These are phyloP conservation scores for Rhynchophorus ferrugineus DNA, from an alignment of 1,140 invertebrate genomes.

Conservation along the genomic window DNA sequence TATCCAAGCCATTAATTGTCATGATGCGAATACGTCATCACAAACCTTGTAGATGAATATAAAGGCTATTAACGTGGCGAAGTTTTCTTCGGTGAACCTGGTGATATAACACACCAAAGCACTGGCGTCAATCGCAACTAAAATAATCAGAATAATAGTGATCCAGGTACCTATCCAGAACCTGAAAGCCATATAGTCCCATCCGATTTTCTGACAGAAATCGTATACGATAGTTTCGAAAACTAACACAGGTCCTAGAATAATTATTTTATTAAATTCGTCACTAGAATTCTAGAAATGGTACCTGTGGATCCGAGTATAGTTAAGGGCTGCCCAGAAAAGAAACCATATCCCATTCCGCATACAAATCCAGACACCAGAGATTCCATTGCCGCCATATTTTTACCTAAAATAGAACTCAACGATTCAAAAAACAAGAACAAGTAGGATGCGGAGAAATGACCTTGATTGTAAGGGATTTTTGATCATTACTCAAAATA, in stretches of 20 bases:
- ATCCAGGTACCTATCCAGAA: conserved; percentile 94
- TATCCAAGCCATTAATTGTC: conserved; percentile 4
- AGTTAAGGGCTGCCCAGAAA: conserved; percentile 95
- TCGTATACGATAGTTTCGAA: conserved; percentile 97
- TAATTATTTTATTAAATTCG: neutral
- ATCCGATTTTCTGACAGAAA: conserved; percentile 79
- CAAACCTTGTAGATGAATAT: conserved; percentile 97
- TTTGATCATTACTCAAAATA: too few species aligned
- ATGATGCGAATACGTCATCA: neutral
- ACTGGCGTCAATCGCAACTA: conserved; percentile 94
- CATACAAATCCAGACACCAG: conserved; percentile 92
- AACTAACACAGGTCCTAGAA: conserved; percentile 79
- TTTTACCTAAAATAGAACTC: conserved; percentile 31
- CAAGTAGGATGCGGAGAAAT: too few species aligned
- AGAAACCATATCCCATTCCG: conserved; percentile 91
- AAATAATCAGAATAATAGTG: conserved; percentile 71
- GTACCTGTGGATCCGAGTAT: conserved; percentile 89
- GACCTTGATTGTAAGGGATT: too few species aligned
- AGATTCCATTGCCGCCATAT: conserved; percentile 98
- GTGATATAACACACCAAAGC: conserved; percentile 99
- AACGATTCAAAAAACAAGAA: neutral
- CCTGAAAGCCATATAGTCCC: conserved; percentile 90
- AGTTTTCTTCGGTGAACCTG: conserved; percentile 98
- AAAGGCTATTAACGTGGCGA: conserved; percentile 95
- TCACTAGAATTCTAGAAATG: neutral